phyloP scores from a whole-genome alignment of 2,888 invertebrate genomes.

The Callosobruchus maculatus region DNA sequence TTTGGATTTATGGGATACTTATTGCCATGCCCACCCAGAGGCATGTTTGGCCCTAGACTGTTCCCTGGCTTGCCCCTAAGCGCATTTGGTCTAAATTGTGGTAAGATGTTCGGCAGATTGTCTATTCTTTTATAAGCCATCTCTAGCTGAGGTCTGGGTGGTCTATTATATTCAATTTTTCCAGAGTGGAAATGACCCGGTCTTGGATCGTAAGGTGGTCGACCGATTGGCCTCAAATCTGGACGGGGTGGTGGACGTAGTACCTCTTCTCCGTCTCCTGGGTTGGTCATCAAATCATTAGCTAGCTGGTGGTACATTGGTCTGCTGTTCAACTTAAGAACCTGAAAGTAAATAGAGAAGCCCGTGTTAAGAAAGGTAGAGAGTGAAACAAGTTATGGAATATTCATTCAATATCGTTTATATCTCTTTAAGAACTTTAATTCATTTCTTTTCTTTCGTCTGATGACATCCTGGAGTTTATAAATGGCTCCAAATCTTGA shows the following conservation, averaged over 20 bases:
- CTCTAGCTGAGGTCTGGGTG: conserved; percentile 41
- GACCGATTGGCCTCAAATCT: conserved; percentile 35
- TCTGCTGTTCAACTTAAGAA: conserved; percentile 44
- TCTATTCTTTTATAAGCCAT: conserved; percentile 46
- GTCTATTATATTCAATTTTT: conserved; percentile 46
- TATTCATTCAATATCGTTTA: too few relatives aligned
- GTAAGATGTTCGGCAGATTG: conserved; percentile 63
- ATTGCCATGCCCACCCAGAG: not conserved
- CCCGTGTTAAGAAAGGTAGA: too few relatives aligned
- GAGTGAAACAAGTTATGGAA: too few relatives aligned
- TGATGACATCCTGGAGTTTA: too few relatives aligned
- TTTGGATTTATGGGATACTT: not conserved
- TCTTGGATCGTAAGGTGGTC: conserved; percentile 51
- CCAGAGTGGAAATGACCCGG: conserved; percentile 49
- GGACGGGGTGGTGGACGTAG: conserved; percentile 23
- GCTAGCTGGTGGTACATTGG: conserved; percentile 49
- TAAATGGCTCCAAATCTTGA: too few relatives aligned
- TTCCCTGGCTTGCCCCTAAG: conserved; percentile 34
- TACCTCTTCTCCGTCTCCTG: conserved; percentile 39
- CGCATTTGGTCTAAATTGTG: conserved; percentile 68
- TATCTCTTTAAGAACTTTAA: too few relatives aligned
- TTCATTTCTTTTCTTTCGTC: too few relatives aligned
- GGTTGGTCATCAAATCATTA: conserved; percentile 49
- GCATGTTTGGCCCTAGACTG: conserved; percentile 25
- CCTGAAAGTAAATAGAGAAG: not conserved